A percentile compares a stretch with the other conserved stretches of the same genome.
These are phyloP conservation scores for Aphidius gifuensis DNA, from an alignment of 1,140 invertebrate species.

Conservation along the genomic window DNA sequence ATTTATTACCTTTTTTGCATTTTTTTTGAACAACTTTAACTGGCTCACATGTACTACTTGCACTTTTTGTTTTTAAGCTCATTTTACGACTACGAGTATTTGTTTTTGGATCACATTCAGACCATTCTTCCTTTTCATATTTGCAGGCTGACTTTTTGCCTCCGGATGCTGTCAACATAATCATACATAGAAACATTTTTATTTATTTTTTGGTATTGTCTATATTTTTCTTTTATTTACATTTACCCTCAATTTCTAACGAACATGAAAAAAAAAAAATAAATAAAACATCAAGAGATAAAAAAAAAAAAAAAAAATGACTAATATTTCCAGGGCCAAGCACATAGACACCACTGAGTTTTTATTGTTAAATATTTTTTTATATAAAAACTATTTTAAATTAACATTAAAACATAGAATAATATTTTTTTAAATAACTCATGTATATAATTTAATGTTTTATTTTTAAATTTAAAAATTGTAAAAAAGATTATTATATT, in stretches of 20 bases:
- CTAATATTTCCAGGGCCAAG: constrained; percentile 4
- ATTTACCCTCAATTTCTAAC: not conserved
- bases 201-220: not conserved
- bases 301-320: constrained; percentile 1
- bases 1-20: constrained; percentile 77
- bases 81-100: constrained; percentile 76
- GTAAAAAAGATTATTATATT: too few relatives aligned
- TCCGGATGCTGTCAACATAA: constrained; percentile 42
- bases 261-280: constrained; percentile 26
- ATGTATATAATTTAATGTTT: too few relatives aligned
- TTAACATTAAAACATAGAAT: too few relatives aligned
- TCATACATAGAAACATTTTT: not conserved
- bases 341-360: constrained; percentile 2
- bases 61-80: constrained; percentile 75
- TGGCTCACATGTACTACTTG: constrained; percentile 70
- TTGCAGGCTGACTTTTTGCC: constrained; percentile 58
- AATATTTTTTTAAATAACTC: too few relatives aligned
- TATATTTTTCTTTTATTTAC: not conserved
- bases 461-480: too few relatives aligned
- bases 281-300: constrained; percentile 1
- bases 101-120: constrained; percentile 77
- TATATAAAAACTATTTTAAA: too few relatives aligned
- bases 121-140: constrained; percentile 80
- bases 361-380: constrained; percentile 10
- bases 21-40: constrained; percentile 86